phyloP scores from a whole-genome alignment of 2,888 invertebrate genomes.

The Tipula unca region DNA sequence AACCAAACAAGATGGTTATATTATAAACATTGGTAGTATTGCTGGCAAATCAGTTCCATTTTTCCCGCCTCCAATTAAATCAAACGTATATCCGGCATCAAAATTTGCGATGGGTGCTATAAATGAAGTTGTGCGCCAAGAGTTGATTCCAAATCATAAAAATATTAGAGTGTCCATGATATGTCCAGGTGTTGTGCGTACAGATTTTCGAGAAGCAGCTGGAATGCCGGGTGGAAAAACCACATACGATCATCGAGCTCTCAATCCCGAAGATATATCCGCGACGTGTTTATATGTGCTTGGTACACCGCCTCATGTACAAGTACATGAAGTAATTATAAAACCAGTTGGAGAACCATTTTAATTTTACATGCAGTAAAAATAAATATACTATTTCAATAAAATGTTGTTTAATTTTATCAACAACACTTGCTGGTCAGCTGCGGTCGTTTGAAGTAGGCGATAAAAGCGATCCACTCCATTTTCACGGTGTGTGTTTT shows the following conservation, averaged over 20 bases:
- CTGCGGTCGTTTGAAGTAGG: too few species aligned
- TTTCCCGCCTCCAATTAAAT: not conserved
- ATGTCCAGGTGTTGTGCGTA: not conserved
- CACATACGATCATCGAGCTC: not conserved
- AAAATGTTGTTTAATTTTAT: too few species aligned
- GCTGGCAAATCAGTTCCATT: constrained; percentile 31
- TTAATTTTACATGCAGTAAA: too few species aligned
- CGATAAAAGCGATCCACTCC: too few species aligned
- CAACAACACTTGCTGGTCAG: too few species aligned
- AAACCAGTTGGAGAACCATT: constrained; percentile 14
- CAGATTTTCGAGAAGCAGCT: not conserved
- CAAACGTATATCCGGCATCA: constrained; percentile 33
- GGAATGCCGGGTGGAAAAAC: not conserved
- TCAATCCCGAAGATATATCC: not conserved
- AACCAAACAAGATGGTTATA: constrained; percentile 39
- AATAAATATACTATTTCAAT: too few species aligned
- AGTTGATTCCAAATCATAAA: constrained; percentile 26
- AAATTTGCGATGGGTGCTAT: constrained; percentile 34
- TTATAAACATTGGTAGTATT: constrained; percentile 43
- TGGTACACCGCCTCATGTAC: not conserved
- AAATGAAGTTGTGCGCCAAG: constrained; percentile 32
- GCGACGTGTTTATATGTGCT: not conserved
- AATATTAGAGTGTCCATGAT: not conserved
- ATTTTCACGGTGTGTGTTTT: too few species aligned
- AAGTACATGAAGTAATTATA: constrained; percentile 3